phyloP scores from a whole-genome alignment of 2,888 invertebrate genomes.

The Platycheirus rosarum region DNA sequence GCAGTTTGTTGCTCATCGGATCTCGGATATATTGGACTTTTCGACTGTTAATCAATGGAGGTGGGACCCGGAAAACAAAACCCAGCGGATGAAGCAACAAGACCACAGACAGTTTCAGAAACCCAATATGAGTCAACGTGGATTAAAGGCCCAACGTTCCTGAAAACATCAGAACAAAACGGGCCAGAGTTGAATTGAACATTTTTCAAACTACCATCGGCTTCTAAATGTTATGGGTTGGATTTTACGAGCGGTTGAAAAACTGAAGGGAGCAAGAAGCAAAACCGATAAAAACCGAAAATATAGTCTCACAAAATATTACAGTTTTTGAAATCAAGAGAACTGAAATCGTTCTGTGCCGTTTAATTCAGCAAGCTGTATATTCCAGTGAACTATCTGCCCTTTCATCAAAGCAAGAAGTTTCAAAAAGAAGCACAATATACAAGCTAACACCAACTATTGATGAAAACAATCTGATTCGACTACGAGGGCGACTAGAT shows the following conservation, averaged over 20 bases:
- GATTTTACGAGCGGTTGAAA: background rate
- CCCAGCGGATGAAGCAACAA: too few species aligned
- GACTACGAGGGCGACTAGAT: constrained; percentile 38
- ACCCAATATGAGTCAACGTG: too few species aligned
- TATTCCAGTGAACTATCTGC: background rate
- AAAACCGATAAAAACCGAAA: background rate
- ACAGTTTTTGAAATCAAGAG: background rate
- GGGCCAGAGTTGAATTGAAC: too few species aligned
- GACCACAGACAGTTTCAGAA: too few species aligned
- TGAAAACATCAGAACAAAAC: too few species aligned
- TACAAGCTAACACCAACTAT: constrained; percentile 24
- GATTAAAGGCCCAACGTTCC: too few species aligned
- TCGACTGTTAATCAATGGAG: too few species aligned
- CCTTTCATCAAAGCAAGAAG: background rate
- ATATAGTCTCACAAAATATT: background rate
- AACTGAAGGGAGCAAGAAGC: background rate
- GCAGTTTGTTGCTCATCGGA: too few species aligned
- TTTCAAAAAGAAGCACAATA: constrained; percentile 27
- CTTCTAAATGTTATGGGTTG: constrained; percentile 32
- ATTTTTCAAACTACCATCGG: constrained; percentile 42
- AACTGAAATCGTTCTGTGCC: constrained; percentile 21
- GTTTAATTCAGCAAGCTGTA: constrained; percentile 21
- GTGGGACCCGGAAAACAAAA: too few species aligned
- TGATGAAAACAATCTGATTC: constrained; percentile 24
- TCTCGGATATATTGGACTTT: too few species aligned